Evolutionary conservation across 2,888 invertebrate genomes (phyloP), one percentile per base, ranked within the genome.

Genomic region (Amphimallon solstitiale): DNA sequence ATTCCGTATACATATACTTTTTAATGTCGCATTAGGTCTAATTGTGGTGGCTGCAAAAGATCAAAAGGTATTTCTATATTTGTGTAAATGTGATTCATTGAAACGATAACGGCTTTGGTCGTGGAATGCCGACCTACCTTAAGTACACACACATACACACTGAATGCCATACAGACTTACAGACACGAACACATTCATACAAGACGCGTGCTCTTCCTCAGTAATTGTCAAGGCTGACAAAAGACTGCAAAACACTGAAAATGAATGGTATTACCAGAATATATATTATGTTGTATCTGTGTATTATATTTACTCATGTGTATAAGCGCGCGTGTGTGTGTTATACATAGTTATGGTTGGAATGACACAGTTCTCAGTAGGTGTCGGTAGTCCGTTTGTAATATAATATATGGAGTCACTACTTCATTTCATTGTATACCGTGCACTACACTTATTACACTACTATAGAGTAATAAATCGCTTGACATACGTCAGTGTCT

Each of bases 71-170:
- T 74, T 77, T 71, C 78, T 77, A 74, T 78, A 78, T 78, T 77
- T 76, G 78, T 77, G 72, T 73, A 77, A 78, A 78, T 74, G 76
- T 75, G 75, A 76, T 79, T 79, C 79, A 80, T 73, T 78, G 79
- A 79, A 79, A 76, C 78, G 77, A 79, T 79, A 68, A 75, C 75
- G 69, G 68, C 76, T 78, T 78, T 78, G 78, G 78, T 75, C 74
- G 76, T 76, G 77, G 79, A 79, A 79, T 79, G 78, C 76, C 74
- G 78, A 78, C 78, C 78, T 79, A 78, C 75, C 78, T 75, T 75
- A 78, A 76, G 70, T 49, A 73, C 63, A 37, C 12, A 38, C 54
- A 10, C 43, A 23, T 15, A 15, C 29, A 10, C 43, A 45, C 23
- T 23, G 3, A 29, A 5, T 72, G 59, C 45, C n/a, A 38, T 38